Conservation (phyloP, 1,140 invertebrate species). For the Venustaconcha ellipsiformis region DNA sequence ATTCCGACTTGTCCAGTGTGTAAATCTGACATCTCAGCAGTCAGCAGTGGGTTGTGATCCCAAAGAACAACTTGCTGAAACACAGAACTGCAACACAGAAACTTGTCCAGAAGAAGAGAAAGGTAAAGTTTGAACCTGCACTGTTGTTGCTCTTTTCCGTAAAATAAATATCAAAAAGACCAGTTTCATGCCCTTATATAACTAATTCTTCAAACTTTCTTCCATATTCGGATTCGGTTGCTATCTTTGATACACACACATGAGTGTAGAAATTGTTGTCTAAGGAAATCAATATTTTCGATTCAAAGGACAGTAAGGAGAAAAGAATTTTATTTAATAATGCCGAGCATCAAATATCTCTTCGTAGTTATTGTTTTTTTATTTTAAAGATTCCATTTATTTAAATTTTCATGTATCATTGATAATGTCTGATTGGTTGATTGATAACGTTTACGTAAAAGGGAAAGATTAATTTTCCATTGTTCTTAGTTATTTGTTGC, state of each 20-base stretch:
- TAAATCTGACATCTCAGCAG: conserved; percentile 66
- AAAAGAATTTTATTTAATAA: too few relatives aligned
- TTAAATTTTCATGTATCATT: too few relatives aligned
- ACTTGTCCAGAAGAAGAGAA: conserved; percentile 61
- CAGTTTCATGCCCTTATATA: neutral
- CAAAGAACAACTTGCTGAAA: conserved; percentile 59
- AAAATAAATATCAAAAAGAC: neutral
- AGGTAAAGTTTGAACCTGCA: conserved; percentile 33
- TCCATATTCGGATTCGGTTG: neutral
- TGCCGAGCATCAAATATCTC: too few relatives aligned
- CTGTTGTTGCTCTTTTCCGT: neutral
- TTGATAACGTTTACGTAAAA: too few relatives aligned
- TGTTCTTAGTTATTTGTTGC: too few relatives aligned
- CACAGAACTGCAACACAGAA: conserved; percentile 65
- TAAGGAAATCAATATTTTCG: too few relatives aligned
- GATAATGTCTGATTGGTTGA: too few relatives aligned
- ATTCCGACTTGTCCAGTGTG: conserved; percentile 65
- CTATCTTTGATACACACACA: neutral
- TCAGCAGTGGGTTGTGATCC: conserved; percentile 62
- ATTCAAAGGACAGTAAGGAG: too few relatives aligned
- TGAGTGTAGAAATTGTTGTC: too few relatives aligned
- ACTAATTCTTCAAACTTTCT: neutral
- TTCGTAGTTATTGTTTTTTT: too few relatives aligned
- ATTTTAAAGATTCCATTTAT: too few relatives aligned
- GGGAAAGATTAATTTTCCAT: too few relatives aligned